phyloP scores from a whole-genome alignment of 2,888 invertebrate species.

The Deroplatys truncata region DNA sequence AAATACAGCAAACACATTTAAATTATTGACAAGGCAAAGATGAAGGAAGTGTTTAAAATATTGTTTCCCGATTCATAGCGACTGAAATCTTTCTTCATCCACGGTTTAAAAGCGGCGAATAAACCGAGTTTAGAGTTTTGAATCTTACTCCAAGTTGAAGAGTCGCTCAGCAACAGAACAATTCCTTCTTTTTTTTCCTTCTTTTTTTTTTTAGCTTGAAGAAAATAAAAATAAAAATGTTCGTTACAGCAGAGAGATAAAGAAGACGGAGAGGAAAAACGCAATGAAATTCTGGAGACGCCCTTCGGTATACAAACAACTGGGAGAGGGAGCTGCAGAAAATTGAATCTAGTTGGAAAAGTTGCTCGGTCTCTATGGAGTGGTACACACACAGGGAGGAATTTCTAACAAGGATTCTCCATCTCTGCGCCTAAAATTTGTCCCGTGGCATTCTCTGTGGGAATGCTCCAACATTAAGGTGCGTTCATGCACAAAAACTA shows the following conservation, averaged over 20 bases:
- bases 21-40: no score
- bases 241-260: neutral
- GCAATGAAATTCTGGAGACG: neutral
- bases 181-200: neutral
- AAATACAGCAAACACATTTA: no score
- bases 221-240: neutral
- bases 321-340: neutral
- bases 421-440: neutral
- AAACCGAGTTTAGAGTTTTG: neutral
- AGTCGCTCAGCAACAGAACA: neutral
- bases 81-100: neutral
- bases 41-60: neutral
- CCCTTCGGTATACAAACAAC: constrained; percentile 8
- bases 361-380: neutral
- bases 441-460: neutral
- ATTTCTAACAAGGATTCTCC: neutral
- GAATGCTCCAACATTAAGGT: neutral
- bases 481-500: no score
- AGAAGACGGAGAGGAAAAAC: neutral
- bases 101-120: neutral
- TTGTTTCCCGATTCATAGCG: neutral
- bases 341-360: constrained; percentile 7
- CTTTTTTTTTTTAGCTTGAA: neutral
- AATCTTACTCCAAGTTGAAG: neutral
- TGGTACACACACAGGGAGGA: neutral